Base-by-base conservation (phyloP, 2,888 invertebrate species). In the Cataglyphis altisquamis region DNA sequence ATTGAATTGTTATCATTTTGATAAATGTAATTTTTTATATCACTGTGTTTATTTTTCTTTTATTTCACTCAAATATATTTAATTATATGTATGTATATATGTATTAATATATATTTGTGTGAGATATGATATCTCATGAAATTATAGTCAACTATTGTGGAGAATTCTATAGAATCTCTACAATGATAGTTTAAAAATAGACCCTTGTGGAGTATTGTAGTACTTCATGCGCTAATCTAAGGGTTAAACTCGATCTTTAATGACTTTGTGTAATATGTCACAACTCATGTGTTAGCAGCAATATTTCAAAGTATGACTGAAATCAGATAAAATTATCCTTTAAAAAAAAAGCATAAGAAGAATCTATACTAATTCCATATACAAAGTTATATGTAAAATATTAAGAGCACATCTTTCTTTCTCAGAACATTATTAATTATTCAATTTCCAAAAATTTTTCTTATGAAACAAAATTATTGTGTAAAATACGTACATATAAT, bases 311-410 rank as follows among this genome's bases (percentile, higher is more conserved):
- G n/a, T 52, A 8, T 52, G 8, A 52, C n/a, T 48, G 18, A 52
- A 52, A 52, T n/a, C n/a, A 52, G 52, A n/a, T 52, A 52, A 52
- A 52, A 52, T 52, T 52, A 52, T 52, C n/a, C n/a, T 52, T n/a
- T n/a, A 52, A 52, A 52, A 48, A 48, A 48, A n/a, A n/a, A 52
- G 8, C 4, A 52, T 2, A 52, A 48, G 18, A 48, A 18, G 5
- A 48, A 52, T 52, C 15, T 48, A 52, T n/a, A 8, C 18, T 52
- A 52, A 52, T 52, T 52, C n/a, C n/a, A 52, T 52, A 8, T 52
- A 45, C 15, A 45, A 12, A 45, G 12, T 45, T 45, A 45, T 45
- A 48, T 52, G 2, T 52, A 18, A 48, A 48, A 48, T 48, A 48
- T 48, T 18, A 48, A 48, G 5, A 48, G 48, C 6, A 52, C n/a